A percentile compares a stretch with the other conserved stretches of the same genome.
These are phyloP conservation scores for Sturnira hondurensis DNA, from an alignment of 2,113 vertebrate species.

Conservation along the genomic window DNA sequence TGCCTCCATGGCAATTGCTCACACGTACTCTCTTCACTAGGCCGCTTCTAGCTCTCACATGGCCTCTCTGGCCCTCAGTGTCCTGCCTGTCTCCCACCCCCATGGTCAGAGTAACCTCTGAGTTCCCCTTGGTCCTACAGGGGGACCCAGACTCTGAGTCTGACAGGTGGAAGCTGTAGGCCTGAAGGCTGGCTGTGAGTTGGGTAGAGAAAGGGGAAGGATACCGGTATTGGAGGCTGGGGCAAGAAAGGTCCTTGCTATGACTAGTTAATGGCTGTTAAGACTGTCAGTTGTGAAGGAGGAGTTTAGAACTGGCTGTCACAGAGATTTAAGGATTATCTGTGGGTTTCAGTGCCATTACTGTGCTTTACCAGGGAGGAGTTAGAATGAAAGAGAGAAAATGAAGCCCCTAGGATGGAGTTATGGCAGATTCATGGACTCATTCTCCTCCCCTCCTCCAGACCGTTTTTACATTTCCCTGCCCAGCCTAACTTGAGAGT, in stretches of 20 bases:
- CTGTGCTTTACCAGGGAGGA: slow-evolving; percentile 1
- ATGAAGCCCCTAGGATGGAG: background rate
- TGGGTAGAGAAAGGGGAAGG: background rate
- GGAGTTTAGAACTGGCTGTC: slow-evolving; percentile 46
- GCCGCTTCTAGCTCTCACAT: background rate
- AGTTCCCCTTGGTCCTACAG: too few relatives aligned
- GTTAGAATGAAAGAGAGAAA: background rate
- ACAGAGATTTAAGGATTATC: slow-evolving; percentile 52
- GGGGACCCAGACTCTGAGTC: background rate
- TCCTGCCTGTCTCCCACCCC: background rate
- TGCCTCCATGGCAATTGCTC: background rate
- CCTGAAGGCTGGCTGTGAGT: background rate
- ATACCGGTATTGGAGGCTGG: background rate
- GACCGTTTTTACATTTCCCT: background rate
- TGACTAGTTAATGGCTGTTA: slow-evolving; percentile 43
- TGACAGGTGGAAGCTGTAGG: background rate
- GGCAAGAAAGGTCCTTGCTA: background rate
- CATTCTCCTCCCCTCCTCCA: background rate
- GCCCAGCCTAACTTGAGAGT: background rate
- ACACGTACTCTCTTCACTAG: background rate
- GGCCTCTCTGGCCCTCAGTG: background rate
- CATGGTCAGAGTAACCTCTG: background rate
- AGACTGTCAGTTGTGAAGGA: slow-evolving; percentile 10
- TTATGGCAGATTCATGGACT: background rate
- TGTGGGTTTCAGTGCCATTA: slow-evolving; percentile 41